A percentile compares a stretch with the other conserved stretches of the same genome.
Evolutionary conservation across 2,888 invertebrate species (phyloP).

Genomic region (Frankliniella fusca): DNA sequence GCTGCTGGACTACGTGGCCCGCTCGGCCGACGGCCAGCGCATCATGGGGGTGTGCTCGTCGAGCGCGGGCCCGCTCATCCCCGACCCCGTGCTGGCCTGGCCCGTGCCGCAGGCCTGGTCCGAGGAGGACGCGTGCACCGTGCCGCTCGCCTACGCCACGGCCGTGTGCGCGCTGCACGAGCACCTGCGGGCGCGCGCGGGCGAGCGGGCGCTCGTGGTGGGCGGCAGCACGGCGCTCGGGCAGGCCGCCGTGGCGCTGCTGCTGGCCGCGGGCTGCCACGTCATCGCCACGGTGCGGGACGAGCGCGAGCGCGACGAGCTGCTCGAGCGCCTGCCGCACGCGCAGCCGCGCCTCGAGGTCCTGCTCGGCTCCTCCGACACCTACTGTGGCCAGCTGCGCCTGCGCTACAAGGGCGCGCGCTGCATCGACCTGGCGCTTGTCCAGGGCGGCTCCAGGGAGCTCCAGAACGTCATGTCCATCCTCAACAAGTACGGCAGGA

Average conservation of each 20-base stretch:
- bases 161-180: background rate
- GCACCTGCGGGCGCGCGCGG: background rate
- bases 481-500: background rate
- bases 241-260: background rate
- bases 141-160: background rate
- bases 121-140: background rate
- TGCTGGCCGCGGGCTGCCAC: background rate
- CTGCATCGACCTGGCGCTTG: background rate
- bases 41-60: constrained; percentile 12
- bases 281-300: background rate
- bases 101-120: constrained; percentile 6
- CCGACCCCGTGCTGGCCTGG: background rate
- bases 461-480: background rate
- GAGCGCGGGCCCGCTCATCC: background rate
- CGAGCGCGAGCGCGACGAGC: background rate
- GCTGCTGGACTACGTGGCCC: background rate
- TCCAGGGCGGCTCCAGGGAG: background rate
- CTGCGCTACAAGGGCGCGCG: background rate
- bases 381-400: background rate
- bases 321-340: background rate
- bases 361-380: background rate
- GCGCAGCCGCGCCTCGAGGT: background rate
- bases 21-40: background rate
- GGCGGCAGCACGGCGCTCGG: background rate
- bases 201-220: background rate